Conservation (phyloP, 64 coral and sea anemone genomes). For the Montipora sp. region DNA sequence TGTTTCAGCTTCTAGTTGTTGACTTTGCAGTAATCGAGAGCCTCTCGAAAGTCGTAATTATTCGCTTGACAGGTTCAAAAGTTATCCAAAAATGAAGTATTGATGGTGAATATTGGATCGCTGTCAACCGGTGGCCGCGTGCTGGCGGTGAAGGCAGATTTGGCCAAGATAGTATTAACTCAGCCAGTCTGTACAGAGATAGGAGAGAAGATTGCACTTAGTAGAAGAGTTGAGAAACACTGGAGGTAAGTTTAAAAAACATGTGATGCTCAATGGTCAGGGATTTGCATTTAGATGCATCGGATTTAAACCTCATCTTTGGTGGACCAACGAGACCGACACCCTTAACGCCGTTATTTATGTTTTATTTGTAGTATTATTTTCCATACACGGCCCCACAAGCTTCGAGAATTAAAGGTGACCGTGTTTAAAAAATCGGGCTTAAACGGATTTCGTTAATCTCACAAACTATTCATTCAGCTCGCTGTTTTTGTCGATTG, state of each 20-base stretch:
- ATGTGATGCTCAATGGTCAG: too few relatives aligned
- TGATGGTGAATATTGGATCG: slow-evolving; percentile 98
- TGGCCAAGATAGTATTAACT: slow-evolving; percentile 96
- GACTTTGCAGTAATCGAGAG: neutral
- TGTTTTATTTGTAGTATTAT: too few relatives aligned
- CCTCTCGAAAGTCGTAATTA: neutral
- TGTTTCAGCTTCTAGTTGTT: neutral
- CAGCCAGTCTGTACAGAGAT: slow-evolving; percentile 98
- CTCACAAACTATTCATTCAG: too few relatives aligned
- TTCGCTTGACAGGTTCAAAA: slow-evolving; percentile 85
- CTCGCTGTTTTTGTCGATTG: too few relatives aligned
- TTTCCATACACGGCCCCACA: too few relatives aligned
- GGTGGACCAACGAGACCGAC: too few relatives aligned
- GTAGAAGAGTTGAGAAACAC: slow-evolving; percentile 98
- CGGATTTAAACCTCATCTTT: too few relatives aligned
- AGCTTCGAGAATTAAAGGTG: too few relatives aligned
- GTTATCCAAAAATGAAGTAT: slow-evolving; percentile 95
- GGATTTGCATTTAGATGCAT: too few relatives aligned
- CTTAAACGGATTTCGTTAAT: too few relatives aligned
- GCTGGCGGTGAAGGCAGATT: slow-evolving; percentile 98
- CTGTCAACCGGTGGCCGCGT: slow-evolving; percentile 97
- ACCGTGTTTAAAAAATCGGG: too few relatives aligned
- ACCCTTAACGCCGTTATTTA: too few relatives aligned
- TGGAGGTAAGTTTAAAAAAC: slow-evolving; percentile 80
- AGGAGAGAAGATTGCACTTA: slow-evolving; percentile 98